Percentiles rank a stretch among this genome's conserved stretches.
These are phyloP conservation scores for Xenopus petersii DNA, from an alignment of 2,797 vertebrate species.

Conservation along the genomic window DNA sequence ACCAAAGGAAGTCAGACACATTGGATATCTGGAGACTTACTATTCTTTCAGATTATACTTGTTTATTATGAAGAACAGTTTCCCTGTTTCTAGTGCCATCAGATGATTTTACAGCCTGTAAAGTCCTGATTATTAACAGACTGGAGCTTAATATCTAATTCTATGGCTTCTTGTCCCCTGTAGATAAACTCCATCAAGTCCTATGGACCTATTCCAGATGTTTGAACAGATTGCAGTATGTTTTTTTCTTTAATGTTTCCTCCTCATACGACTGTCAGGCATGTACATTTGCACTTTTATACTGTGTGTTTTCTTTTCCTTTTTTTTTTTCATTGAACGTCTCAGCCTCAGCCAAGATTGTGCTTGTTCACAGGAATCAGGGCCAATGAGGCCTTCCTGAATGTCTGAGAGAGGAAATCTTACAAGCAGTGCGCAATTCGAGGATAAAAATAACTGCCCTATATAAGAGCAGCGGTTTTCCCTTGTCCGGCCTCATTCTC, in stretches of 20 bases:
- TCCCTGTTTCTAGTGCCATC: neutral
- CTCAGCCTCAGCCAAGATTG: conserved; percentile 73
- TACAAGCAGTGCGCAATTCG: conserved; percentile 76
- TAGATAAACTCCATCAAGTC: conserved; percentile 21
- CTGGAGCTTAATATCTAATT: conserved; percentile 9
- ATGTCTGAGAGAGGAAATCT: conserved; percentile 82
- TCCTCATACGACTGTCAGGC: conserved; percentile 32
- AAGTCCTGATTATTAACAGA: conserved; percentile 12
- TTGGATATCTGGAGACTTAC: too few species aligned
- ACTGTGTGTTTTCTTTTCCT: conserved; percentile 28
- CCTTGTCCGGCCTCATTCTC: conserved; percentile 43
- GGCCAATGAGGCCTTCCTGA: conserved; percentile 92
- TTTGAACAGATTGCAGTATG: conserved; percentile 35
- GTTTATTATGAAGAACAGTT: neutral
- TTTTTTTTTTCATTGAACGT: conserved; percentile 45
- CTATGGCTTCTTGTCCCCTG: neutral
- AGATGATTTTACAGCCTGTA: conserved; percentile 1
- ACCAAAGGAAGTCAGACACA: too few species aligned
- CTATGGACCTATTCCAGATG: conserved; percentile 41
- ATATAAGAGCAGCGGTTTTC: conserved; percentile 45
- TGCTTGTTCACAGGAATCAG: conserved; percentile 87
- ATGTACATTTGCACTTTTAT: conserved; percentile 47
- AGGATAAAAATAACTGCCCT: conserved; percentile 49
- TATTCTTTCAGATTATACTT: neutral
- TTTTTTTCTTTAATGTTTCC: conserved; percentile 39